Evolutionary conservation across 2,888 invertebrate species (phyloP).

Genomic region (Papilio protenor): DNA sequence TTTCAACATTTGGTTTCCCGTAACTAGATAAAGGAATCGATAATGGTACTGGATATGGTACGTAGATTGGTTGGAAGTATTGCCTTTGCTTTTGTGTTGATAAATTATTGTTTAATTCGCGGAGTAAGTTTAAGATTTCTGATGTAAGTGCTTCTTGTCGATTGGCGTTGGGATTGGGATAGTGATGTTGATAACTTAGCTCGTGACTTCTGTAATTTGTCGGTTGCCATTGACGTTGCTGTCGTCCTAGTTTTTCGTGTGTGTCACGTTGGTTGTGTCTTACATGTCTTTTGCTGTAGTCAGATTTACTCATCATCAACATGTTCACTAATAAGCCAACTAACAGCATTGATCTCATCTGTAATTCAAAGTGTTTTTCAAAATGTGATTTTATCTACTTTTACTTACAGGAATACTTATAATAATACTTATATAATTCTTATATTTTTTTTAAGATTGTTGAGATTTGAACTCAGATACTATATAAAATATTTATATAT

Average conservation of each 20-base stretch:
- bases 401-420: too few relatives aligned
- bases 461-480: too few relatives aligned
- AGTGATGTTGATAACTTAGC: neutral
- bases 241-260: neutral
- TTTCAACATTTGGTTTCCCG: neutral
- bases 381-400: too few relatives aligned
- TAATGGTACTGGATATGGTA: constrained; percentile 8
- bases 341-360: constrained; percentile 16
- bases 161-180: neutral
- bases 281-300: neutral
- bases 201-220: constrained; percentile 8
- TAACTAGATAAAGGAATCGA: neutral
- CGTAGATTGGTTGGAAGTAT: constrained; percentile 2
- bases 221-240: neutral
- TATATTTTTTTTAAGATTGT: too few relatives aligned
- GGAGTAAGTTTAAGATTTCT: constrained; percentile 17
- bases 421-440: too few relatives aligned
- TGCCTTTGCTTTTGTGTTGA: neutral
- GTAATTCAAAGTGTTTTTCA: constrained; percentile 6
- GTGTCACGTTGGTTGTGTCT: constrained; percentile 5
- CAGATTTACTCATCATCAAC: neutral
- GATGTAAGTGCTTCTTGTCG: neutral
- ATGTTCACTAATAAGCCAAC: constrained; percentile 5
- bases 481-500: too few relatives aligned
- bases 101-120: constrained; percentile 12